Conservation (phyloP, 2,888 invertebrate genomes). For the Cephus rjabovi region DNA sequence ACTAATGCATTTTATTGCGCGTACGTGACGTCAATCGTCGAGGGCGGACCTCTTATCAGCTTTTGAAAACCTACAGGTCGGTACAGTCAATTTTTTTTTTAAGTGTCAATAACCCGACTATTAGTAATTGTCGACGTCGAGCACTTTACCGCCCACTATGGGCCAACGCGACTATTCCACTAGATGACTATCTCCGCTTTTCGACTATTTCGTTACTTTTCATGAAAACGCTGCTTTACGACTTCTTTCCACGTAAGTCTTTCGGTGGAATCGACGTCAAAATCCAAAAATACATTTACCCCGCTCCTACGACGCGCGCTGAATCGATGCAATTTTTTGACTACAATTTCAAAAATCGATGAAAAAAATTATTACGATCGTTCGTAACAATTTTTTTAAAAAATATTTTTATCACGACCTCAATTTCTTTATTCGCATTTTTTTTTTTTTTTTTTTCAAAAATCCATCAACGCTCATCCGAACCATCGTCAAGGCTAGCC, state of each 20-base stretch:
- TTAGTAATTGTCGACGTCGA: neutral
- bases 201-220: neutral
- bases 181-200: neutral
- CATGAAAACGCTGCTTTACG: neutral
- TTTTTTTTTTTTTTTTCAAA: no score
- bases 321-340: neutral
- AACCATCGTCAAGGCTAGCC: neutral
- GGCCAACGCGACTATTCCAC: neutral
- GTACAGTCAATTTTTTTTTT: neutral
- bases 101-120: neutral
- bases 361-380: neutral
- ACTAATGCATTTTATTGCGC: neutral
- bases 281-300: neutral
- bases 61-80: neutral
- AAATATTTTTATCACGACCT: neutral
- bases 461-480: neutral
- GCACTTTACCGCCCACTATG: neutral
- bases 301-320: no score
- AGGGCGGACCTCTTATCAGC: neutral
- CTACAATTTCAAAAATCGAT: fast-evolving
- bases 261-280: neutral
- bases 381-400: no score
- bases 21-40: neutral
- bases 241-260: neutral
- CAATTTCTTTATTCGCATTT: neutral